These are phyloP conservation scores for Cotesia glomerata DNA, from an alignment of 1,140 invertebrate species.

Conservation along the genomic window DNA sequence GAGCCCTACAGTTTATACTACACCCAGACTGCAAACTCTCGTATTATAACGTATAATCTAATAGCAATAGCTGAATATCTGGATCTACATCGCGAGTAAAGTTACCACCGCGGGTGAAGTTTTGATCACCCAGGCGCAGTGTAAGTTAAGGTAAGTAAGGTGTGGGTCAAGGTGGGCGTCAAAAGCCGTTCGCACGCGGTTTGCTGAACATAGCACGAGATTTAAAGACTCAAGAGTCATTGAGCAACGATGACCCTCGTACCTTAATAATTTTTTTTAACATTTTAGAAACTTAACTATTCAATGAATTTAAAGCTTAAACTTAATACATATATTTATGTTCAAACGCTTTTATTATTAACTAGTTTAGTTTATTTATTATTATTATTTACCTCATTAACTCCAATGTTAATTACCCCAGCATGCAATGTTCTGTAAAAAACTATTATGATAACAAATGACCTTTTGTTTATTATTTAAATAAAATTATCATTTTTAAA, in stretches of 20 bases:
- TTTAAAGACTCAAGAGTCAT: slow-evolving; percentile 9
- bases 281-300: not conserved
- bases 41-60: slow-evolving; percentile 42
- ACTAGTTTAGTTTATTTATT: no score
- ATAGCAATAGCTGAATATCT: slow-evolving; percentile 49
- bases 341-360: no score
- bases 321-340: no score
- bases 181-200: slow-evolving; percentile 15
- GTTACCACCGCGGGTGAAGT: slow-evolving; percentile 38
- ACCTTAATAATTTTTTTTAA: slow-evolving; percentile 17
- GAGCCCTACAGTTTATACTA: no score
- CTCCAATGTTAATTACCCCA: no score
- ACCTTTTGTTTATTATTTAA: no score
- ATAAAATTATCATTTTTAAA: no score
- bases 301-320: not conserved
- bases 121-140: slow-evolving; percentile 39
- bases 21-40: not conserved
- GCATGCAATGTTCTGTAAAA: no score
- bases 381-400: no score
- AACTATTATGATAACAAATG: no score
- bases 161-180: slow-evolving; percentile 32
- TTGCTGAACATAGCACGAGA: slow-evolving; percentile 33
- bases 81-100: slow-evolving; percentile 61
- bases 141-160: not conserved
- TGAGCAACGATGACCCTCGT: slow-evolving; percentile 18